A percentile compares a stretch with the other conserved stretches of the same genome.
phyloP scores from a whole-genome alignment of 2,888 invertebrate genomes.

The Drosophila acutilabella region DNA sequence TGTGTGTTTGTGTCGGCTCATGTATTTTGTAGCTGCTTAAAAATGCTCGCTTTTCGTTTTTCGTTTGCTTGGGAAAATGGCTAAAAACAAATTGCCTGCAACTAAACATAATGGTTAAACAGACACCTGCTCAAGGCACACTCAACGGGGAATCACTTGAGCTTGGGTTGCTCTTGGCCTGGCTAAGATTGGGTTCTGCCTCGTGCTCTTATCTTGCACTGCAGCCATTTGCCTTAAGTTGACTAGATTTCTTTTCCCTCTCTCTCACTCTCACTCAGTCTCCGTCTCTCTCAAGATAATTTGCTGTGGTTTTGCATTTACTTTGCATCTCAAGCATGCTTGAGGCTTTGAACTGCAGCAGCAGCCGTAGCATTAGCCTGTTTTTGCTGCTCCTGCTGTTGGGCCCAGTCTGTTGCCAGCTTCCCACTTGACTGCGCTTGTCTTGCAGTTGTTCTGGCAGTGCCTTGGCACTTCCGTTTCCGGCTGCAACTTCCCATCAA shows the following conservation, averaged over 20 bases:
- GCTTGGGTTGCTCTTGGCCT: constrained; percentile 33
- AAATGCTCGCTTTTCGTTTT: constrained; percentile 39
- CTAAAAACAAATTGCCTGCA: constrained; percentile 77
- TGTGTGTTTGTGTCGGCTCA: constrained; percentile 15
- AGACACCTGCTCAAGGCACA: constrained; percentile 76
- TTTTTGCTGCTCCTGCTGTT: constrained; percentile 21
- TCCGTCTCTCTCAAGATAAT: constrained; percentile 67
- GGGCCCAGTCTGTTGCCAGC: constrained; percentile 33
- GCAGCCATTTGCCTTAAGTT: constrained; percentile 46
- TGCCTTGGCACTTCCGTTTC: constrained; percentile 69
- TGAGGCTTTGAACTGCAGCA: constrained; percentile 51
- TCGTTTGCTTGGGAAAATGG: constrained; percentile 46
- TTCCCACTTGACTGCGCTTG: constrained; percentile 51
- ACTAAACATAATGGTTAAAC: constrained; percentile 80
- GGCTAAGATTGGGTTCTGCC: constrained; percentile 3
- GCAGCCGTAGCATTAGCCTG: constrained; percentile 47
- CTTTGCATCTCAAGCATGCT: constrained; percentile 75
- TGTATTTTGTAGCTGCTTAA: constrained; percentile 46
- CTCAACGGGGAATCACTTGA: constrained; percentile 75
- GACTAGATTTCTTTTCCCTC: constrained; percentile 21
- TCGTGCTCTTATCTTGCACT: constrained; percentile 41
- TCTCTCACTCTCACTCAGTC: not conserved
- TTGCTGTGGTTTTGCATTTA: constrained; percentile 81
- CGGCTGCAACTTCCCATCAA: constrained; percentile 41
- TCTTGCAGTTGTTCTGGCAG: constrained; percentile 48